Evolutionary conservation across 2,113 vertebrate genomes (phyloP).

Genomic region (Lota lota): DNA sequence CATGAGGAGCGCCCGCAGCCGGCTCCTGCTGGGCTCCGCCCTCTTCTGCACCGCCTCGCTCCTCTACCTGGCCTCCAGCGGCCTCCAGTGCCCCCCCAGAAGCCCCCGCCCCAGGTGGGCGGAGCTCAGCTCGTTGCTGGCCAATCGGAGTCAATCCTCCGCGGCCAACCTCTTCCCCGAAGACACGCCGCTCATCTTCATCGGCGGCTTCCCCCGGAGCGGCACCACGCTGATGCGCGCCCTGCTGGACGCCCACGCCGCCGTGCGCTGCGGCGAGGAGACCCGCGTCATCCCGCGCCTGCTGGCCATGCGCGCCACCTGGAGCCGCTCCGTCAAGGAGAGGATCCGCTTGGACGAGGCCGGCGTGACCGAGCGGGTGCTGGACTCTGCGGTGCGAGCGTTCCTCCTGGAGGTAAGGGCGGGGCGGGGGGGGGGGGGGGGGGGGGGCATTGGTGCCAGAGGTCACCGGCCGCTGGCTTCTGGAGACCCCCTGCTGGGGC

Average conservation of each 20-base stretch:
- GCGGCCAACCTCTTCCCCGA: conserved; percentile 68
- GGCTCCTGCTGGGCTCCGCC: conserved; percentile 81
- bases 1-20: conserved; percentile 57
- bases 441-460: no score
- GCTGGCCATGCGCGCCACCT: conserved; percentile 87
- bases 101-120: conserved; percentile 71
- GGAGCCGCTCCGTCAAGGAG: conserved; percentile 90
- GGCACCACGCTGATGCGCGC: conserved; percentile 92
- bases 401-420: conserved; percentile 72
- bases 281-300: conserved; percentile 90
- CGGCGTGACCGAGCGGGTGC: conserved; percentile 88
- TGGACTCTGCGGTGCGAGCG: conserved; percentile 87
- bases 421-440: no score
- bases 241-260: conserved; percentile 88
- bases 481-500: no score
- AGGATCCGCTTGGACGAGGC: conserved; percentile 89
- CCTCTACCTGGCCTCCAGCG: conserved; percentile 87
- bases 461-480: no score
- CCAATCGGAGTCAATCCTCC: conserved; percentile 36
- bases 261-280: conserved; percentile 87
- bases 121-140: conserved; percentile 58
- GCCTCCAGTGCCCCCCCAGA: conserved; percentile 85
- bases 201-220: conserved; percentile 88
- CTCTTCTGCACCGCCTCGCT: conserved; percentile 85
- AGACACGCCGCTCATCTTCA: conserved; percentile 91